Evolutionary conservation across 2,797 vertebrate genomes (phyloP), one percentile per base, ranked within the genome.

Genomic region (Sphenodon punctatus): DNA sequence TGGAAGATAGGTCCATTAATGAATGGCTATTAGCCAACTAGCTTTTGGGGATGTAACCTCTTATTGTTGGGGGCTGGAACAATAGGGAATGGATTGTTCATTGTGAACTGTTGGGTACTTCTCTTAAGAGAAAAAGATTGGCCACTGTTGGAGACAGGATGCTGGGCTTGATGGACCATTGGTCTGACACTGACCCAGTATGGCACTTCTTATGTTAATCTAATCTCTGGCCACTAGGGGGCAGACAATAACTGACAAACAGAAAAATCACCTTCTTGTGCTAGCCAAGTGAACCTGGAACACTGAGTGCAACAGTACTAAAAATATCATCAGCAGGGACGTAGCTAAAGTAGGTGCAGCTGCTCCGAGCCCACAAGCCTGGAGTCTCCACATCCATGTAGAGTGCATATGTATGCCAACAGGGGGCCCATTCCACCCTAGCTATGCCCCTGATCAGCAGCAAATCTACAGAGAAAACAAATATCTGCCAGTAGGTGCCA

Each of bases 221-320:
- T 87, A 45, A 17, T 88, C 83, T 77, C 58, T 77, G 69, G 64
- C 88, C 83, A 78, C 67, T 74, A 85, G 82, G 74, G 66, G 77
- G 88, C 76, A 85, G 78, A 43, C 65, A 39, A 56, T 73, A 73
- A 80, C 67, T 87, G 36, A 17, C 61, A 68, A 58, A 61, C 61
- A 75, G 45, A 49, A 80, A 65, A 10, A 11, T 6, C 27, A 3
- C 2, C 67, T 39, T 71, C 38, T 20, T 43, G 8, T 3, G 22
- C 56, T 59, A 58, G 43, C 3, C 34, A 49, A 71, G 11, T 55
- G 67, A 64, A 56, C 48, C 1, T 0, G 48, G 67, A 67, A n/a
- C 2, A 6, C 38, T 39, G 19, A 48, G 17, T 48, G 41, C 19
- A 46, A 53, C 38, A 61, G 16, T 0, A 1, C 55, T 66, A 78